Conservation (phyloP, 2,888 invertebrate genomes). For the Oligia latruncula region DNA sequence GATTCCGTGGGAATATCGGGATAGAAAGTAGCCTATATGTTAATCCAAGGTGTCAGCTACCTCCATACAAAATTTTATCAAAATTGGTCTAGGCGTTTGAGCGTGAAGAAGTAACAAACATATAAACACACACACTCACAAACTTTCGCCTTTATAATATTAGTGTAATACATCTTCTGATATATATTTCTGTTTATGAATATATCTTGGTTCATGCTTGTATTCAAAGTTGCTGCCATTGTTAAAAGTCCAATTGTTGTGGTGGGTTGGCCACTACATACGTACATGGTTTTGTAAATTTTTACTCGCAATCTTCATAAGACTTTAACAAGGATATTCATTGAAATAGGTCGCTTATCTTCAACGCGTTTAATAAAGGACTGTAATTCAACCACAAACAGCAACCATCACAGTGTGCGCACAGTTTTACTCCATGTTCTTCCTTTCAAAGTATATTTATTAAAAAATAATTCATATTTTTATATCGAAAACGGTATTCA, state of each 20-base stretch:
- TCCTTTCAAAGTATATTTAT: constrained; percentile 71
- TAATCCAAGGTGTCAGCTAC: no score
- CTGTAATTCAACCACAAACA: constrained; percentile 41
- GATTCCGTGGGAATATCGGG: no score
- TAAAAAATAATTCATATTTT: constrained; percentile 70
- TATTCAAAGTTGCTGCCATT: not conserved
- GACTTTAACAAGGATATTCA: not conserved
- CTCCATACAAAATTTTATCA: no score
- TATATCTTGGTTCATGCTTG: not conserved
- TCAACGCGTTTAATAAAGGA: not conserved
- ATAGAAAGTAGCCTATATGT: no score
- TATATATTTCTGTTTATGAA: not conserved
- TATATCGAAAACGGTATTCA: constrained; percentile 65
- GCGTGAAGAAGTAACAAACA: no score
- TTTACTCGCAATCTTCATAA: not conserved
- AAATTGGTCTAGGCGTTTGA: no score
- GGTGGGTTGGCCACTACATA: no score
- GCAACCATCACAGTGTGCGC: constrained; percentile 60
- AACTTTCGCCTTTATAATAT: no score
- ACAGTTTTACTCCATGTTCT: constrained; percentile 71
- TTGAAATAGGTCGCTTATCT: not conserved
- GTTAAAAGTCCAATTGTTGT: not conserved
- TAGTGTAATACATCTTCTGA: not conserved
- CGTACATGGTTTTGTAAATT: not conserved
- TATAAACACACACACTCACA: no score